Percentiles rank a stretch among this genome's conserved stretches.
Conservation (phyloP, 2,797 vertebrate species). For the Gobio occitaniae region DNA sequence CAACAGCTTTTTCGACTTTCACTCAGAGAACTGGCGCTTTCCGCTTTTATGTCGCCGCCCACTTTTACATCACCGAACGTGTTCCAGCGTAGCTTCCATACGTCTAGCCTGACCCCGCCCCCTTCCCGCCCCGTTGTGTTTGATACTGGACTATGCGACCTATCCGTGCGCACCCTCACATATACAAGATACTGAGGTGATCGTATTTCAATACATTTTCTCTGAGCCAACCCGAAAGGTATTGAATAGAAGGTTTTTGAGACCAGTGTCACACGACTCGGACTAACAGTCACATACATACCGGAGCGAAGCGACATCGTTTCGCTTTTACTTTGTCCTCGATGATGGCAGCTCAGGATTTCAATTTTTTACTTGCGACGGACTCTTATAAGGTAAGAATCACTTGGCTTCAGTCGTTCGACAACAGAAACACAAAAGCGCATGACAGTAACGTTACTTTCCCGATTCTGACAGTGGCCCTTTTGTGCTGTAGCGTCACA, state of each 20-base stretch:
- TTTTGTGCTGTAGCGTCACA: slow-evolving; percentile 1
- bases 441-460: background rate
- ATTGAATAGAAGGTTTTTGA: background rate
- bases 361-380: slow-evolving; percentile 81
- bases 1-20: background rate
- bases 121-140: slow-evolving; percentile 17
- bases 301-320: background rate
- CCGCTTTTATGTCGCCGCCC: background rate
- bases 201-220: slow-evolving; percentile 24
- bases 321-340: slow-evolving; percentile 47
- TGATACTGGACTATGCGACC: slow-evolving; percentile 30
- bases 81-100: background rate
- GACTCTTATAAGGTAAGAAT: slow-evolving; percentile 82
- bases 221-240: background rate
- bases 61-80: slow-evolving; percentile 1
- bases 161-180: slow-evolving; percentile 9
- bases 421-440: background rate
- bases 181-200: slow-evolving; percentile 6
- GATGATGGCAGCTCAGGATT: slow-evolving; percentile 79
- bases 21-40: background rate
- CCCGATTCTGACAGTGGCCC: background rate
- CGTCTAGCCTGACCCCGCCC: slow-evolving; percentile 26
- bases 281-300: slow-evolving; percentile 21
- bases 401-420: background rate
- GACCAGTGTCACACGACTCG: slow-evolving; percentile 23